Percentiles rank a stretch among this genome's conserved stretches.
Evolutionary conservation across 1,140 invertebrate genomes (phyloP).

Genomic region (Eubasilissa regina): DNA sequence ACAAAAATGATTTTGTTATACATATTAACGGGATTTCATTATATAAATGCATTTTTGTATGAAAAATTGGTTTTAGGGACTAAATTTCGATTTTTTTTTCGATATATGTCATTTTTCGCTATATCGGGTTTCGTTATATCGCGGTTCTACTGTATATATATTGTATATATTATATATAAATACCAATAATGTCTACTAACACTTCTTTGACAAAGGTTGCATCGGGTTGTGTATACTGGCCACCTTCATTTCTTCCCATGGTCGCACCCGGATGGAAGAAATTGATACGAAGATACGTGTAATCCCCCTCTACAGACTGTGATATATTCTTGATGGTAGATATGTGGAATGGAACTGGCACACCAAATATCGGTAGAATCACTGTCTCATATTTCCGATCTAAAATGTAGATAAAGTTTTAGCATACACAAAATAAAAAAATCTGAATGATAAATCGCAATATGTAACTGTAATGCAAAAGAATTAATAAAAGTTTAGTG

Average conservation of each 20-base stretch:
- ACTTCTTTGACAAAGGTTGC: conserved; percentile 99
- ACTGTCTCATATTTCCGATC: conserved; percentile 98
- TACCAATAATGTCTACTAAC: conserved; percentile 75
- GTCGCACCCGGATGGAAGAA: conserved; percentile 98
- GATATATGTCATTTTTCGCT: too few species aligned
- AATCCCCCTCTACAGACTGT: conserved; percentile 98
- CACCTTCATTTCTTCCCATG: conserved; percentile 93
- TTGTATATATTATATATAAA: too few species aligned
- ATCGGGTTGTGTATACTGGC: conserved; percentile 92
- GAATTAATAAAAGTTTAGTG: too few species aligned
- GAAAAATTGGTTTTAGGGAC: too few species aligned
- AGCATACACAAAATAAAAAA: conserved; percentile 8
- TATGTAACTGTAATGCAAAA: too few species aligned
- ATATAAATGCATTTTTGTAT: too few species aligned
- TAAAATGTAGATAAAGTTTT: conserved; percentile 62
- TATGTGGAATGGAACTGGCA: conserved; percentile 98
- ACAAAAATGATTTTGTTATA: too few species aligned
- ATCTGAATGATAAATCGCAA: background rate
- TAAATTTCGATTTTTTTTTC: too few species aligned
- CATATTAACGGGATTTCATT: too few species aligned
- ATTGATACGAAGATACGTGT: conserved; percentile 98
- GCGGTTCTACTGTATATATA: background rate
- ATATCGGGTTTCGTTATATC: too few species aligned
- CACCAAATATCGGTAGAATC: conserved; percentile 96
- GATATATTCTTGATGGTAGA: conserved; percentile 99